These are phyloP conservation scores for Xyrichtys novacula DNA, from an alignment of 2,797 vertebrate genomes.

Conservation along the genomic window DNA sequence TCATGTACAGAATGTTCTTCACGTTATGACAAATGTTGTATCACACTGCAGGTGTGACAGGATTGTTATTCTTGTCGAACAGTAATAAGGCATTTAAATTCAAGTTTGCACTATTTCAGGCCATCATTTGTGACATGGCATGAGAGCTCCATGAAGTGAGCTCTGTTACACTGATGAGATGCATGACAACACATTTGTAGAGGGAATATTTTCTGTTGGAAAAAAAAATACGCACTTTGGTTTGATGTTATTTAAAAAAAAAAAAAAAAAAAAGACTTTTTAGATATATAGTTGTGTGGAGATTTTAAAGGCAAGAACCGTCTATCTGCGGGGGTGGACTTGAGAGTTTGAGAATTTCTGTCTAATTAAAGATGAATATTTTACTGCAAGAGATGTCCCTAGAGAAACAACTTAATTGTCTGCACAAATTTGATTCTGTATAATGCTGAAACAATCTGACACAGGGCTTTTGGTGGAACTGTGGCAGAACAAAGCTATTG, in stretches of 20 bases:
- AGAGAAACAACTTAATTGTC: not conserved
- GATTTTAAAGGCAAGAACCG: not conserved
- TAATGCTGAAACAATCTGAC: not conserved
- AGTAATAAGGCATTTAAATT: not conserved
- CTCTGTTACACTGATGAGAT: constrained; percentile 1
- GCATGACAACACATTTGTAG: not conserved
- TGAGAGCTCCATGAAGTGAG: not conserved
- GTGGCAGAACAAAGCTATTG: not conserved
- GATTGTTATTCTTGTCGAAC: not conserved
- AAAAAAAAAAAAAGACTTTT: too few species aligned
- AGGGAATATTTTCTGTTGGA: constrained; percentile 1
- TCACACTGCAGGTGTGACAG: not conserved
- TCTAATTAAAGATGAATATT: constrained; percentile 5
- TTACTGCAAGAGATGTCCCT: not conserved
- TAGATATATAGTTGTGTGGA: not conserved
- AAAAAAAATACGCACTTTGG: not conserved
- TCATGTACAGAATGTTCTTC: not conserved
- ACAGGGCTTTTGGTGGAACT: not conserved
- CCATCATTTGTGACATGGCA: not conserved
- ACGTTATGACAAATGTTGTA: not conserved
- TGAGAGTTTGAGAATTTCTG: not conserved
- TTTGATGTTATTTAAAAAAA: not conserved
- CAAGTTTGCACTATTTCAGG: not conserved
- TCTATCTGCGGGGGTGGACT: not conserved
- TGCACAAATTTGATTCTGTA: not conserved